phyloP scores from a whole-genome alignment of 2,888 invertebrate genomes.

The Empis stercorea region DNA sequence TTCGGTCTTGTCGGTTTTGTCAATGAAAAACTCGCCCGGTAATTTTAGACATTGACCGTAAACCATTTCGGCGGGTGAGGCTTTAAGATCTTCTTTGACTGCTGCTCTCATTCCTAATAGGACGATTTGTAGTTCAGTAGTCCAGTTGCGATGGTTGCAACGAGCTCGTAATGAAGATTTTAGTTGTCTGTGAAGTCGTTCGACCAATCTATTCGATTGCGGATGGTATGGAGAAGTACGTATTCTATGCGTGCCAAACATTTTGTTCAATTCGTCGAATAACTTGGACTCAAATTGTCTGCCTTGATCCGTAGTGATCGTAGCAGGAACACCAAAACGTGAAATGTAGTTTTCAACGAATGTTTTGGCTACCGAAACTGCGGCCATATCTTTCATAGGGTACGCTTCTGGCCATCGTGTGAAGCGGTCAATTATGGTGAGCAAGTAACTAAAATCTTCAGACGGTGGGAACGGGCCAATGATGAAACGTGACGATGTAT shows the following conservation, averaged over 20 bases:
- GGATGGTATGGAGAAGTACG: no score
- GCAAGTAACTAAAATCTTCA: neutral
- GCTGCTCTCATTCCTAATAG: conserved; percentile 7
- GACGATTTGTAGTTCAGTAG: conserved; percentile 4
- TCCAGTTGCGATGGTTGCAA: neutral
- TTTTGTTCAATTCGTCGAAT: neutral
- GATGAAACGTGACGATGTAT: no score
- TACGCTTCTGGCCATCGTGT: conserved; percentile 4
- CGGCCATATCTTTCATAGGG: neutral
- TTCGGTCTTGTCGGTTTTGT: no score
- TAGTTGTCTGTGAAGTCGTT: no score
- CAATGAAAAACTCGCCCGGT: neutral
- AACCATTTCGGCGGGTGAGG: conserved; percentile 6
- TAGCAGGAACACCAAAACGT: conserved; percentile 1
- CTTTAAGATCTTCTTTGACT: conserved; percentile 1
- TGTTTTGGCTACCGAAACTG: neutral
- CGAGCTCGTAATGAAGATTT: no score
- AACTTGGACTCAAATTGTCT: conserved; percentile 5
- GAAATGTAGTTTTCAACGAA: conserved; percentile 1
- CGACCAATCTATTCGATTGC: no score
- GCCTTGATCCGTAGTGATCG: conserved; percentile 2
- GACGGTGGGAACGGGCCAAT: conserved; percentile 22
- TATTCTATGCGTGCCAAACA: no score
- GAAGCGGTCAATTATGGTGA: conserved; percentile 3
- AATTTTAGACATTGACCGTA: conserved; percentile 2